phyloP scores from a whole-genome alignment of 1,140 invertebrate species.

The Drosophila lacertosa region DNA sequence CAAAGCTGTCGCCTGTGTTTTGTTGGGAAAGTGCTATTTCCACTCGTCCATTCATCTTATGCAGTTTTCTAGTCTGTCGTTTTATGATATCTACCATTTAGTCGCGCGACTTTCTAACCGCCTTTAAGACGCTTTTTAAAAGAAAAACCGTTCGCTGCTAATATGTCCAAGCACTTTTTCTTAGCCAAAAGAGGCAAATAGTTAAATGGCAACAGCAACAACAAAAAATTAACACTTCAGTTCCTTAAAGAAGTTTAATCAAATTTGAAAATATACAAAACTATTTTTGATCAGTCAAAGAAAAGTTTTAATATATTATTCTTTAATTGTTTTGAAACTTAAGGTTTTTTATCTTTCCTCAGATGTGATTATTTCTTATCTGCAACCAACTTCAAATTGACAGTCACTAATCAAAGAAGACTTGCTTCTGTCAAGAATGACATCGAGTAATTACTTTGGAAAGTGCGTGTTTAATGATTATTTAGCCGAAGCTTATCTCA shows the following conservation, averaged over 20 bases:
- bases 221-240: no score
- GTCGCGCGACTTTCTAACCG: conserved; percentile 66
- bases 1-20: conserved; percentile 14
- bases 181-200: no score
- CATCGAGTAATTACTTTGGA: conserved; percentile 74
- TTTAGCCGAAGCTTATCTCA: conserved; percentile 44
- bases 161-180: neutral
- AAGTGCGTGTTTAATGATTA: conserved; percentile 47
- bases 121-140: conserved; percentile 11
- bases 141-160: conserved; percentile 53
- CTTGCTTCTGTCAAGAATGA: conserved; percentile 49
- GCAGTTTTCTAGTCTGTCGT: conserved; percentile 49
- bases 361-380: conserved; percentile 4
- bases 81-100: conserved; percentile 71
- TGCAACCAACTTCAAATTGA: neutral
- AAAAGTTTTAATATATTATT: no score
- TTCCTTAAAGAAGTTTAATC: no score
- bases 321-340: no score
- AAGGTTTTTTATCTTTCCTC: no score
- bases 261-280: no score
- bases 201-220: no score
- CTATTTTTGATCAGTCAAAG: no score
- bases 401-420: conserved; percentile 6
- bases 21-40: conserved; percentile 47
- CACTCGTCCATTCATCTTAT: conserved; percentile 24